Evolutionary conservation across 2,113 vertebrate species (phyloP).

Genomic region (Narcine bancroftii): DNA sequence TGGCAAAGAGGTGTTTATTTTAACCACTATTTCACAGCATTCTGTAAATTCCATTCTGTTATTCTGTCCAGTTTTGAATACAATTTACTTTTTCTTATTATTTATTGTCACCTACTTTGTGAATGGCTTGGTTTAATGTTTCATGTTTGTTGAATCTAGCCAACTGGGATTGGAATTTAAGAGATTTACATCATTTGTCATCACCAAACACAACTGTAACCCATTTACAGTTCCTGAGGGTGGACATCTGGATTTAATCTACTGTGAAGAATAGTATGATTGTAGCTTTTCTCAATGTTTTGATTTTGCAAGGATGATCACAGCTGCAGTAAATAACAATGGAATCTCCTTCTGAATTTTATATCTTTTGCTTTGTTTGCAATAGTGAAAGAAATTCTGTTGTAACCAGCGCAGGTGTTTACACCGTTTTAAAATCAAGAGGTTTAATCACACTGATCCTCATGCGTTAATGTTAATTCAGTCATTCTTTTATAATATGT

Average conservation of each 20-base stretch:
- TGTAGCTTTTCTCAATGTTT: slow-evolving; percentile 14
- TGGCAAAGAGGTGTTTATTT: slow-evolving; percentile 12
- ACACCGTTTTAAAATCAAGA: neutral
- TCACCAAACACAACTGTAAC: slow-evolving; percentile 17
- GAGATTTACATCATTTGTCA: slow-evolving; percentile 34
- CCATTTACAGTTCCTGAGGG: slow-evolving; percentile 26
- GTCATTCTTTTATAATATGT: neutral
- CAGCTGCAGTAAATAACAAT: neutral
- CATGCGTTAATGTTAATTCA: neutral
- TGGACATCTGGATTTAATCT: slow-evolving; percentile 26
- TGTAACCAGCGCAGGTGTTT: neutral
- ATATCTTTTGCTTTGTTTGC: neutral
- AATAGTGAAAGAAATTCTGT: neutral
- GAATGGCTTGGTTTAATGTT: slow-evolving; percentile 29
- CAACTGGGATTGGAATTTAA: slow-evolving; percentile 34
- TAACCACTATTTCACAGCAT: neutral
- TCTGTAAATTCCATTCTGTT: slow-evolving; percentile 14
- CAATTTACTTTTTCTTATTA: slow-evolving; percentile 11
- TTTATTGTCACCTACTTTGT: slow-evolving; percentile 34
- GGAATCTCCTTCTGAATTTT: neutral
- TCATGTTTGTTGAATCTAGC: slow-evolving; percentile 23
- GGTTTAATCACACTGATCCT: neutral
- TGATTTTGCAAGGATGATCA: slow-evolving; percentile 15
- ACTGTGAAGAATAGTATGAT: neutral
- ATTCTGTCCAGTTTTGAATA: slow-evolving; percentile 2